Base-by-base conservation (phyloP, 2,797 vertebrate genomes). In the Thripadectes ignobilis region DNA sequence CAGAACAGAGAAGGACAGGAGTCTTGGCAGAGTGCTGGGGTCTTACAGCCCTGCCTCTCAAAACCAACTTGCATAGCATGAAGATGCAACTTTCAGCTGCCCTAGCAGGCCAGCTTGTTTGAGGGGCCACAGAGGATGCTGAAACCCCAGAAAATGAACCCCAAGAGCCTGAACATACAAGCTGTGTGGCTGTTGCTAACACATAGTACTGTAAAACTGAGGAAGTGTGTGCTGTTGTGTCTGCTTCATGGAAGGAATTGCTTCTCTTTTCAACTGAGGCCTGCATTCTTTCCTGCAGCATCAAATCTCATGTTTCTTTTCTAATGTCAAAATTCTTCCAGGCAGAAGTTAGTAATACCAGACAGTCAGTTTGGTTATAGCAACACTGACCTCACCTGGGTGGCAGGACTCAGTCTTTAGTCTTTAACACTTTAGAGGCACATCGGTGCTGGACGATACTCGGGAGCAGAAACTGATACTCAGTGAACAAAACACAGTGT, bases 391-490 rank as follows among this genome's bases (percentile, higher is more conserved):
- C 34, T 84, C 32, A 68, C 62, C 62, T 75, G 76, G 22, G 52
- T 65, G 41, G 61, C 48, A 83, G 78, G 85, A 68, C 36, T 2
- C 3, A 38, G 83, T 59, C 38, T 34, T n/a, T n/a, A n/a, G n/a
- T n/a, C n/a, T n/a, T n/a, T 51, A 80, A 55, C 39, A 20, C 62
- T 54, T 48, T 3, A 67, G 30, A 38, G 81, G 41, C 48, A 14
- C 24, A 24, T 12, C 0, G 1, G 32, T 41, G 46, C 34, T 78
- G 46, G 48, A 54, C 0, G 0, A 32, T 41, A 14, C n/a, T 59
- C 16, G 34, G 69, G 45, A 77, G 52, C 11, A 65, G 61, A 85
- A 92, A 88, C 36, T 38, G 61, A 88, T 48, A 72, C 10, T 32
- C 17, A 29, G 32, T 43, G 63, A 72, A 45, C 4, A 86, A 75